Evolutionary conservation across 2,797 vertebrate species (phyloP).

Genomic region (Ictinia mississippiensis): DNA sequence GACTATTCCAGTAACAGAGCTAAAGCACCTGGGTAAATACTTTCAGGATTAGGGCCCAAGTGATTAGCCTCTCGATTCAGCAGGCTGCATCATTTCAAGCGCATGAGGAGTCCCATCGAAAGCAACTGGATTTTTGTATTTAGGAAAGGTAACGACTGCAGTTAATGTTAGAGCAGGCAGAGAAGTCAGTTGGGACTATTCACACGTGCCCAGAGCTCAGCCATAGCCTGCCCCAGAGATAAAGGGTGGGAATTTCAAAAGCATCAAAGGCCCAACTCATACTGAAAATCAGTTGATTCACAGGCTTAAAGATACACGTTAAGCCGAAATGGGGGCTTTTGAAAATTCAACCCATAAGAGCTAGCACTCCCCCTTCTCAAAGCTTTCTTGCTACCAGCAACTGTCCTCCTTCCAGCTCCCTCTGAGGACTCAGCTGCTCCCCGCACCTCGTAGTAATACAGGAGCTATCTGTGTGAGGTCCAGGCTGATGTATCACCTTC

Average conservation of each 20-base stretch:
- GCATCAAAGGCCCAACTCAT: not conserved
- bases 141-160: not conserved
- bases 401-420: not conserved
- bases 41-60: not conserved
- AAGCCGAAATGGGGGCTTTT: not conserved
- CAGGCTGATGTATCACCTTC: not conserved
- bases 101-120: fast-evolving
- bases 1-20: not conserved
- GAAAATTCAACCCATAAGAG: not conserved
- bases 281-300: not conserved
- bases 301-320: not conserved
- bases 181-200: not conserved
- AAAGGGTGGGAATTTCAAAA: not conserved
- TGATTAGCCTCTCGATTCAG: not conserved
- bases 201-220: not conserved
- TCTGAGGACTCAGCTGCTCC: not conserved
- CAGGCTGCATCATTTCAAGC: not conserved
- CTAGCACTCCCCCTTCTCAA: not conserved
- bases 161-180: not conserved
- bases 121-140: not conserved
- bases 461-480: not conserved
- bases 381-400: not conserved
- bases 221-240: not conserved
- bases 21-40: not conserved
- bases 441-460: not conserved